Evolutionary conservation across 2,888 invertebrate genomes (phyloP), one percentile per base, ranked within the genome.

Genomic region (Nephrotoma guestfalica): DNA sequence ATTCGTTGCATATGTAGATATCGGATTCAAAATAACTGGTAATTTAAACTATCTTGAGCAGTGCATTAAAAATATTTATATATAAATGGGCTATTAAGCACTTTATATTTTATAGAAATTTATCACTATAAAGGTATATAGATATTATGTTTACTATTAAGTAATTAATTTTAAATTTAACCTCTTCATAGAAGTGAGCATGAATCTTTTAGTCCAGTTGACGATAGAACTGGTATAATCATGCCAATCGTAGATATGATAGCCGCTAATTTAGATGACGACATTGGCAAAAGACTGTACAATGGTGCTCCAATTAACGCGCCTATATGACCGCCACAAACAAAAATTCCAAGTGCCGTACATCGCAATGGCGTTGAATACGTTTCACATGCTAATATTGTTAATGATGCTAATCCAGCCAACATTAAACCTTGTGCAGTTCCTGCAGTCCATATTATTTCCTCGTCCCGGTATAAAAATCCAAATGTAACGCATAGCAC

Each of bases 371-470:
- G 87, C 18, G 88, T 89, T 83, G 87, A 86, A 86, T 89, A 89
- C 13, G 87, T 88, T 87, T 89, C 89, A 18, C 88, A 87, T 5
- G 88, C 71, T 30, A 88, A 87, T 9, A 89, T 83, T 5, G 88
- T 89, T 6, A 89, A 11, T 6, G 88, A 88, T 7, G 88, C 86
- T 5, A 89, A 86, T 1, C 88, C 89, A 6, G 88, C 87, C 18
- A 89, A 83, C 15, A 89, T 87, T 4, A 88, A 86, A 13, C 88
- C 88, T 87, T 89, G 88, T n/a, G 88, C 87, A 42, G 87, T 87
- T 6, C 89, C 89, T 41, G 89, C 88, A 18, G 88, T 88, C 89
- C 88, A 89, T 84, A 88, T 88, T 2, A 88, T 85, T 40, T 88
- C 87, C 15, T 88, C 87, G 18, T 88, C 88, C 13, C 88, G 57